A percentile compares a stretch with the other conserved stretches of the same genome.
Conservation (phyloP, 1,140 invertebrate species). For the Ostrea edulis region DNA sequence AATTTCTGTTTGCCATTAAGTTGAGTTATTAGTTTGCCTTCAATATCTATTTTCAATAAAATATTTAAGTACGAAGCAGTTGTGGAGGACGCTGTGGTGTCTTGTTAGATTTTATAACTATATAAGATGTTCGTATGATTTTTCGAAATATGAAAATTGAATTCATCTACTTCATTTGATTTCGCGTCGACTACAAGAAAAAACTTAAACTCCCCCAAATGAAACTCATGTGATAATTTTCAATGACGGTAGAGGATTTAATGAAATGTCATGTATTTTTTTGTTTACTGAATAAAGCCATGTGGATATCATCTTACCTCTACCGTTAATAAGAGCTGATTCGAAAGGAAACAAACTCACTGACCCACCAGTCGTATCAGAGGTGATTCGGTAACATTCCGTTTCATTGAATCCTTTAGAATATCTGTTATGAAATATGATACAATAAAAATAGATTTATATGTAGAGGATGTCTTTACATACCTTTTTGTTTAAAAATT, state of each 20-base stretch:
- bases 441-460: background rate
- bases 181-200: too few relatives aligned
- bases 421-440: background rate
- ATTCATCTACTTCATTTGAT: too few relatives aligned
- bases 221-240: background rate
- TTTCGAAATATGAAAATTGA: too few relatives aligned
- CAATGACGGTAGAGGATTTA: background rate
- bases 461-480: too few relatives aligned
- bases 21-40: too few relatives aligned
- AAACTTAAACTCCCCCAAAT: too few relatives aligned
- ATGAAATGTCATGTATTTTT: background rate
- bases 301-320: constrained; percentile 18
- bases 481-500: background rate
- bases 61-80: too few relatives aligned
- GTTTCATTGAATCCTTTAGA: constrained; percentile 46
- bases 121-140: too few relatives aligned
- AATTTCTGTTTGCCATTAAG: too few relatives aligned
- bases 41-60: too few relatives aligned
- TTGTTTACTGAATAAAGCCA: background rate
- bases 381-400: constrained; percentile 37
- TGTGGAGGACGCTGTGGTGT: too few relatives aligned
- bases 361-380: constrained; percentile 25
- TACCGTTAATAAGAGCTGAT: constrained; percentile 44
- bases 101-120: too few relatives aligned
- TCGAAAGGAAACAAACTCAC: constrained; percentile 43